A percentile compares a stretch with the other conserved stretches of the same genome.
Evolutionary conservation across 2,888 invertebrate species (phyloP).

Genomic region (Gari tellinella): DNA sequence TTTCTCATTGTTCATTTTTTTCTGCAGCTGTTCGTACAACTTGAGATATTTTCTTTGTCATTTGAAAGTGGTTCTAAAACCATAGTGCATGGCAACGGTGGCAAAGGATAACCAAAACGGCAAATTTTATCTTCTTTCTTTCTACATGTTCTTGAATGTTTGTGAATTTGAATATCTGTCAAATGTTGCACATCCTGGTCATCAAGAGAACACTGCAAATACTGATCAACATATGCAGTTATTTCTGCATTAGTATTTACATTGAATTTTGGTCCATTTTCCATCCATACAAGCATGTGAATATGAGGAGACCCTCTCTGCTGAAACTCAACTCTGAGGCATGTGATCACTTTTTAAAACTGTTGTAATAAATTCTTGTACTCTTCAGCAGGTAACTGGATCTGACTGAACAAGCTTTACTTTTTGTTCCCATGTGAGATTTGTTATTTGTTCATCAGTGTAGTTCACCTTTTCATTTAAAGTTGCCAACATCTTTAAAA

Average conservation of each 20-base stretch:
- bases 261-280: conserved; percentile 48
- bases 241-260: conserved; percentile 26
- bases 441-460: conserved; percentile 28
- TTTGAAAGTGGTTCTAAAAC: conserved; percentile 7
- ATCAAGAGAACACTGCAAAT: conserved; percentile 32
- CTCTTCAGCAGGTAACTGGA: conserved; percentile 53
- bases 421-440: conserved; percentile 38
- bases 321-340: conserved; percentile 33
- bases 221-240: conserved; percentile 38
- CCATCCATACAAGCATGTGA: conserved; percentile 52
- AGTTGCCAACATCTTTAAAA: conserved; percentile 47
- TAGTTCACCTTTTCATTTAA: conserved; percentile 26
- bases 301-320: conserved; percentile 58
- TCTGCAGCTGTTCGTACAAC: not conserved
- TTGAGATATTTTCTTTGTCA: conserved; percentile 14
- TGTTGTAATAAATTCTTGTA: conserved; percentile 46
- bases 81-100: not conserved
- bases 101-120: conserved; percentile 14
- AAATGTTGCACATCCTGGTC: conserved; percentile 1
- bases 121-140: conserved; percentile 17
- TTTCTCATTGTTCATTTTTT: conserved; percentile 5
- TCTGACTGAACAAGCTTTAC: conserved; percentile 45
- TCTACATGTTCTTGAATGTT: conserved; percentile 28
- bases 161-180: conserved; percentile 10
- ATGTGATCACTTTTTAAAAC: conserved; percentile 41